Evolutionary conservation across 2,113 vertebrate species (phyloP), one percentile per base, ranked within the genome.

Genomic region (Tachysurus fulvidraco): DNA sequence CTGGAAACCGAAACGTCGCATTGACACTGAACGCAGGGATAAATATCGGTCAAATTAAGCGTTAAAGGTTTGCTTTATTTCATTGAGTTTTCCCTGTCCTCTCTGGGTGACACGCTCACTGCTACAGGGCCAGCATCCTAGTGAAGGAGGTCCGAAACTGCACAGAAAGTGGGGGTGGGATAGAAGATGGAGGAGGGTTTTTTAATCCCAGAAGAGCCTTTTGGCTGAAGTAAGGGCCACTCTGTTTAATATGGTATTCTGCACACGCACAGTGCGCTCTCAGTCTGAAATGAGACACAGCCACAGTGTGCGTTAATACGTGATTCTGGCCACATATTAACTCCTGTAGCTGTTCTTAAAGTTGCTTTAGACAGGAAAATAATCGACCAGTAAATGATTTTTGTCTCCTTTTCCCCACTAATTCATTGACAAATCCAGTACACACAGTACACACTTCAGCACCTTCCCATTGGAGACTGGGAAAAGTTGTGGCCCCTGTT

Each of bases 61-160:
- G 36, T 52, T 86, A 23, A 5, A 71, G 92, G 89, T 89, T 83
- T 91, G 93, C 87, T 86, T 90, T 79, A 88, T 94, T 93, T 95
- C 94, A 94, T 94, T 93, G 92, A 91, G 90, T 92, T 92, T 90
- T 88, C 90, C 85, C 89, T 92, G 36, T 36, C 36, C 36, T 36
- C 36, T 36, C 36, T 36, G 36, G 36, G 36, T 36, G 90, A 93
- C 90, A 90, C 84, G 83, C 91, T 95, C 92, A 93, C 93, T 83
- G 92, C 92, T 91, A 89, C 94, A 93, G 93, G 89, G 89, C 92
- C 92, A 92, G 91, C 94, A 95, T 93, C 93, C 81, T 94, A 91
- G 93, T 95, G 95, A 95, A 95, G 94, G 94, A 91, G 92, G 91
- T 86, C 87, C 46, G 36, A 78, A 23, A 65, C 87, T 87, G 89